These are phyloP conservation scores for Chaetoderma sp. DNA, from an alignment of 2,888 invertebrate genomes.

Conservation along the genomic window DNA sequence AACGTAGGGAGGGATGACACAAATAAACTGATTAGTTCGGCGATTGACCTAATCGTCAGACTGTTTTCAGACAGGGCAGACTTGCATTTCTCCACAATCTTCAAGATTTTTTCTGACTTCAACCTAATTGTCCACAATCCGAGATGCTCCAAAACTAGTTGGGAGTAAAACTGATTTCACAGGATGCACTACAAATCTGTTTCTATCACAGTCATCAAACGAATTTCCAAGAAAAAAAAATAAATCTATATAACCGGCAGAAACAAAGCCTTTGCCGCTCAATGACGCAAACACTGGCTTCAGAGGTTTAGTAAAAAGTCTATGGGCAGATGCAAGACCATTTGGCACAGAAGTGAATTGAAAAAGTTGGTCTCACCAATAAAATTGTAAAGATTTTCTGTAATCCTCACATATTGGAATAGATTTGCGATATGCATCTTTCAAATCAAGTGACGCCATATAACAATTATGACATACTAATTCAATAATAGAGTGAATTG, in stretches of 20 bases:
- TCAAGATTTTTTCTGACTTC: no score
- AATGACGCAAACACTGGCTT: neutral
- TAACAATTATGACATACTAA: constrained; percentile 10
- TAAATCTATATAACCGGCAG: neutral
- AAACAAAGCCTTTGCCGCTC: neutral
- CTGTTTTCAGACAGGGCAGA: no score
- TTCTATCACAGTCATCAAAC: no score
- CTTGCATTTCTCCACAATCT: no score
- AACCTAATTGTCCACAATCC: no score
- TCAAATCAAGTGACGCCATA: constrained; percentile 26
- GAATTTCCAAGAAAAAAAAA: no score
- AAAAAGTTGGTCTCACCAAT: constrained; percentile 14
- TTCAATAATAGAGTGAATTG: constrained; percentile 16
- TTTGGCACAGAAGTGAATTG: neutral
- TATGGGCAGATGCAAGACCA: neutral
- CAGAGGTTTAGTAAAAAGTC: neutral
- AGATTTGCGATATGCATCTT: constrained; percentile 29
- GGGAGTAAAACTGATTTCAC: no score
- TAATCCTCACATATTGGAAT: constrained; percentile 20
- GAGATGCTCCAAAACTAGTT: no score
- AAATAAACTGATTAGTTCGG: no score
- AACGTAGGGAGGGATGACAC: no score
- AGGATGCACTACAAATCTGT: no score
- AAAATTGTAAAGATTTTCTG: constrained; percentile 24
- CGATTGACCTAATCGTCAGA: no score